phyloP scores from a whole-genome alignment of 2,113 vertebrate genomes.

The Dipodomys merriami region DNA sequence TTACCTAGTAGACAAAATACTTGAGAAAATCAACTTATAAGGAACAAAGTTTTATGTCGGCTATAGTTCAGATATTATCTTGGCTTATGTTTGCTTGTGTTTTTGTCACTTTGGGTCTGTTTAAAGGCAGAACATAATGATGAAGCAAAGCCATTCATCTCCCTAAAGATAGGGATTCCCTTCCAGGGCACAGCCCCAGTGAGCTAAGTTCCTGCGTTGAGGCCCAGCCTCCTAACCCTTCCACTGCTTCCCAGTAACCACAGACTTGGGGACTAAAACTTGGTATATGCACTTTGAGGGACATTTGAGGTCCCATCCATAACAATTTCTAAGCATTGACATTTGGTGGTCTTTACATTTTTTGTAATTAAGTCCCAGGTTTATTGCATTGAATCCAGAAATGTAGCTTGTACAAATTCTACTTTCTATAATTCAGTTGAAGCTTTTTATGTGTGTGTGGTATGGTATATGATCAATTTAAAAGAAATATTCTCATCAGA shows the following conservation, averaged over 20 bases:
- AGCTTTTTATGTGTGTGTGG: neutral
- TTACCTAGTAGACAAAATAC: neutral
- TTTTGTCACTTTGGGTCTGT: neutral
- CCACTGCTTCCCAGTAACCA: neutral
- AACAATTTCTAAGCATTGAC: neutral
- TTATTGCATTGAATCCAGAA: neutral
- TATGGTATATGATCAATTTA: neutral
- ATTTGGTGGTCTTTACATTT: neutral
- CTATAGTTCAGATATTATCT: too few relatives aligned
- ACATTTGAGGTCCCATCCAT: neutral
- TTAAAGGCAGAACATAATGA: neutral
- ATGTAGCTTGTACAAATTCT: neutral
- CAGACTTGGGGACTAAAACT: neutral
- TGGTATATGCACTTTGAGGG: neutral
- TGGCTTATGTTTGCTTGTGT: too few relatives aligned
- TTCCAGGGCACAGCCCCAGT: neutral
- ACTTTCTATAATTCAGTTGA: neutral
- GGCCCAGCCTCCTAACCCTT: neutral
- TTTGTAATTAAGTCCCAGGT: neutral
- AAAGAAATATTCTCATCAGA: neutral
- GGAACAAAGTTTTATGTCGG: neutral
- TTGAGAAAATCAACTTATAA: neutral
- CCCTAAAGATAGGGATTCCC: neutral
- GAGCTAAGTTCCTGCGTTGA: neutral
- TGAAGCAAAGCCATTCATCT: neutral